These are phyloP conservation scores for Lagenorhynchus albirostris DNA, from an alignment of 2,113 vertebrate species.

Conservation along the genomic window DNA sequence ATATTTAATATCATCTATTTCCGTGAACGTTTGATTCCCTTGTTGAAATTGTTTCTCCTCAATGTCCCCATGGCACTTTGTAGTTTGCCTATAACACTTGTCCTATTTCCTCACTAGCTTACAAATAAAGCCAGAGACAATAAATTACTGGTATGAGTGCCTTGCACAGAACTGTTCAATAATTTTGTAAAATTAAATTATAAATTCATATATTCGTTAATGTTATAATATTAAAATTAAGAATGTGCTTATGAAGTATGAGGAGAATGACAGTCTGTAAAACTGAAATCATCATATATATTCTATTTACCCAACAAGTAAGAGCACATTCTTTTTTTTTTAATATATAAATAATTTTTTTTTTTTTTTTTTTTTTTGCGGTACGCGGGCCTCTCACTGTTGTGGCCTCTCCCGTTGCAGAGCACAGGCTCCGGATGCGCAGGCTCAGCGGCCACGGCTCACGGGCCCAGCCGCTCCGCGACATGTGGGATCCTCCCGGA, in stretches of 20 bases:
- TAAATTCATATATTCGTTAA: constrained; percentile 12
- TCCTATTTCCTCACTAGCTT: not conserved
- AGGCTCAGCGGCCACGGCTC: too few species aligned
- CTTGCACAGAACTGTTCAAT: not conserved
- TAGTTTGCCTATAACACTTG: not conserved
- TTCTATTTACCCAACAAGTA: constrained; percentile 43
- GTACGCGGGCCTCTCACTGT: too few species aligned
- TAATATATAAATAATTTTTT: too few species aligned
- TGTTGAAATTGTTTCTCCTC: not conserved
- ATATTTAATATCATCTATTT: not conserved
- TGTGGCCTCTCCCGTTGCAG: too few species aligned
- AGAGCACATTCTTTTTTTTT: not conserved
- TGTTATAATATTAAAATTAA: constrained; percentile 18
- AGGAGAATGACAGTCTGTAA: constrained; percentile 29
- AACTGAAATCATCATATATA: constrained; percentile 11
- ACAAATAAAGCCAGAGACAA: not conserved
- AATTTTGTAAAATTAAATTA: not conserved
- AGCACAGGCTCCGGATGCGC: too few species aligned
- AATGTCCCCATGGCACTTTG: not conserved
- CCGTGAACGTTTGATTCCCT: not conserved
- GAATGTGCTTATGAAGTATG: not conserved
- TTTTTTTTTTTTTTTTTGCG: too few species aligned
- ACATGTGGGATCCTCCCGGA: too few species aligned
- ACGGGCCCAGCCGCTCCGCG: too few species aligned
- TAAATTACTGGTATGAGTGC: not conserved